These are phyloP conservation scores for Lithophane socia DNA, from an alignment of 2,888 invertebrate genomes.

Conservation along the genomic window DNA sequence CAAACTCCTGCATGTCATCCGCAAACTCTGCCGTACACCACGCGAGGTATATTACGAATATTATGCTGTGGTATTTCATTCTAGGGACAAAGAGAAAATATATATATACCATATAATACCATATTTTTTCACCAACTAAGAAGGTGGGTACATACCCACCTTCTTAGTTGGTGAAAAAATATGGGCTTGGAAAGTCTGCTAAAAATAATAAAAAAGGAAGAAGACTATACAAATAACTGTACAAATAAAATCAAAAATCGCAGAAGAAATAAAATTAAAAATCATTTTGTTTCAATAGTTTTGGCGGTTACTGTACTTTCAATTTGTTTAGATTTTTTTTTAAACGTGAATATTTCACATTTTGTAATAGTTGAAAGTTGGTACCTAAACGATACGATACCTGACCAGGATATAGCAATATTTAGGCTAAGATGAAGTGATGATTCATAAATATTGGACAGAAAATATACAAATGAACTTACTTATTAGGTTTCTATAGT, in stretches of 20 bases:
- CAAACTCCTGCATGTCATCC: constrained; percentile 77
- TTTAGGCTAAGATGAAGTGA: background rate
- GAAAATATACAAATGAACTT: constrained; percentile 17
- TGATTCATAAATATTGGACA: background rate
- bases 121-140: too few relatives aligned
- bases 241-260: too few relatives aligned
- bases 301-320: background rate
- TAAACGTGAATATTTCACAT: background rate
- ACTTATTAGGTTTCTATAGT: constrained; percentile 25
- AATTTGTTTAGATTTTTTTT: background rate
- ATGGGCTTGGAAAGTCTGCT: too few relatives aligned
- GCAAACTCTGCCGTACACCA: constrained; percentile 71
- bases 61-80: constrained; percentile 35
- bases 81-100: constrained; percentile 28
- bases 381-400: too few relatives aligned
- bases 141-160: too few relatives aligned
- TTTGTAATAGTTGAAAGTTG: background rate
- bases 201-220: background rate
- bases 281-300: background rate
- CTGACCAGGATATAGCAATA: background rate
- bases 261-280: background rate
- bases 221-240: too few relatives aligned
- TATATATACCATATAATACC: too few relatives aligned
- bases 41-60: constrained; percentile 64
- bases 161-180: background rate